A percentile compares a stretch with the other conserved stretches of the same genome.
These are phyloP conservation scores for Papilio xuthus DNA, from an alignment of 1,140 invertebrate genomes.

Conservation along the genomic window DNA sequence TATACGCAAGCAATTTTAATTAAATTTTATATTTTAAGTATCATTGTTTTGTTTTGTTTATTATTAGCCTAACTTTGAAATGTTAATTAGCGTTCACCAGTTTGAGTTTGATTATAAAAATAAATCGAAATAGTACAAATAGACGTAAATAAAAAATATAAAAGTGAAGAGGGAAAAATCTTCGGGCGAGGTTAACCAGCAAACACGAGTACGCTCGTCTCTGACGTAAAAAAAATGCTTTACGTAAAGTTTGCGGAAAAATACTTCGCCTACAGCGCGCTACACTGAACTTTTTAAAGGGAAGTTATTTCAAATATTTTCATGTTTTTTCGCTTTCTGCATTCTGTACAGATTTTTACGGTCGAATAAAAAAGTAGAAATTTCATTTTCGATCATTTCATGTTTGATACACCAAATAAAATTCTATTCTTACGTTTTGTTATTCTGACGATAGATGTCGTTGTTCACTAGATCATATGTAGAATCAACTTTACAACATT, in stretches of 20 bases:
- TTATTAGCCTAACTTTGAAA: neutral
- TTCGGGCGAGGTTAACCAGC: conserved; percentile 25
- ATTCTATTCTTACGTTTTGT: neutral
- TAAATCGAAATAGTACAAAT: neutral
- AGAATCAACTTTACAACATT: neutral
- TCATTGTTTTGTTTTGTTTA: neutral
- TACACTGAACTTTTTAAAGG: neutral
- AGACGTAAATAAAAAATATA: conserved; percentile 12
- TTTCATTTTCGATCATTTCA: neutral
- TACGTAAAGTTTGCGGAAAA: conserved; percentile 27
- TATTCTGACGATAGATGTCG: neutral
- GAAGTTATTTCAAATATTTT: conserved; percentile 4
- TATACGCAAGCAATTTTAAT: no score
- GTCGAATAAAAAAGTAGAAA: neutral
- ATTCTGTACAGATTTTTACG: neutral
- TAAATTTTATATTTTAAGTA: neutral
- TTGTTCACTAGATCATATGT: neutral
- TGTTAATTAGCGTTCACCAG: neutral
- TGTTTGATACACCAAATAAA: neutral
- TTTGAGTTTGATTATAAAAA: neutral
- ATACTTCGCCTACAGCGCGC: neutral
- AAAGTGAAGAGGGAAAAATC: conserved; percentile 6
- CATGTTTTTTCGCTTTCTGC: neutral
- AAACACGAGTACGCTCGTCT: conserved; percentile 8
- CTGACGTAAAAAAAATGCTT: neutral